Percentiles rank a stretch among this genome's conserved stretches.
Conservation (phyloP, 1,140 invertebrate species). For the Macrobrachium rosenbergii region DNA sequence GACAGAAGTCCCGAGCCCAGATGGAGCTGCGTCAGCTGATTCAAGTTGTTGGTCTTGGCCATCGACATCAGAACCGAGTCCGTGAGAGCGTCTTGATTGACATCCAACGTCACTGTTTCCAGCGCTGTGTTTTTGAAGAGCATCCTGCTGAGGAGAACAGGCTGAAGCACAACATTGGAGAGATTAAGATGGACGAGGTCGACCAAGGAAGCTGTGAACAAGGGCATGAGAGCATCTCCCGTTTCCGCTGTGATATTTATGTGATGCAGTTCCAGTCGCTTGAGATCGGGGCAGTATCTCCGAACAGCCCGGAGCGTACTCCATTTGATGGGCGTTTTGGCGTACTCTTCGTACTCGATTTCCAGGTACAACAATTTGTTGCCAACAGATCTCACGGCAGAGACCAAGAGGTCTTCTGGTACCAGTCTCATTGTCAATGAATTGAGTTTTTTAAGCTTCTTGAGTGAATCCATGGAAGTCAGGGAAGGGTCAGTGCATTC, state of each 20-base stretch:
- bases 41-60: constrained; percentile 12
- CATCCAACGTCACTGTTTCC: constrained; percentile 20
- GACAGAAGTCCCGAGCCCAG: not conserved
- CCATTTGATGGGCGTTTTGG: constrained; percentile 25
- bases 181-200: constrained; percentile 30
- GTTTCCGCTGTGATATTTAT: constrained; percentile 6
- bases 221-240: not conserved
- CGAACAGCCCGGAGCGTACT: not conserved
- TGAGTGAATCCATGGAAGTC: constrained; percentile 1
- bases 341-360: constrained; percentile 39
- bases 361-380: constrained; percentile 24
- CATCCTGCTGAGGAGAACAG: not conserved
- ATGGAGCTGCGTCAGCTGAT: constrained; percentile 5
- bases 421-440: constrained; percentile 38
- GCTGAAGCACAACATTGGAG: constrained; percentile 13
- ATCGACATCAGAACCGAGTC: constrained; percentile 1
- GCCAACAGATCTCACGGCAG: constrained; percentile 11
- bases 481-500: constrained; percentile 38
- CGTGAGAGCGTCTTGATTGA: constrained; percentile 21
- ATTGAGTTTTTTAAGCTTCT: not conserved
- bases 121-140: constrained; percentile 14
- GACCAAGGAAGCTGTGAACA: not conserved
- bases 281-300: not conserved
- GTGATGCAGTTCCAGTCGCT: constrained; percentile 32
- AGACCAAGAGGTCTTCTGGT: constrained; percentile 15